Conservation (phyloP, 2,113 vertebrate genomes). For the Cyprinus carpio region DNA sequence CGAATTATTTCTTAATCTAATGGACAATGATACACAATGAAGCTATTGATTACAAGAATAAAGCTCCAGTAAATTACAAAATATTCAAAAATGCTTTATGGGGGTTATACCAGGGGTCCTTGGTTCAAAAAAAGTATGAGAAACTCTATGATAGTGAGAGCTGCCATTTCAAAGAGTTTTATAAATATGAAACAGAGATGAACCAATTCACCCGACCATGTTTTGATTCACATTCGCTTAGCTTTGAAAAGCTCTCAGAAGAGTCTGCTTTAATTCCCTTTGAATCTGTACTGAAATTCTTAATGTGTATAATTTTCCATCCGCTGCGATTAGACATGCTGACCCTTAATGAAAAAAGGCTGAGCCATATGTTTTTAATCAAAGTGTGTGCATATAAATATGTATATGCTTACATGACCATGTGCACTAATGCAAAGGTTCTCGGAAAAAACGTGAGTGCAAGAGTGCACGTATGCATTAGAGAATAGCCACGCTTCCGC, state of each 20-base stretch:
- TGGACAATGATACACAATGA: not conserved
- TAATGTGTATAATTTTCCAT: conserved; percentile 36
- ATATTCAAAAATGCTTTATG: not conserved
- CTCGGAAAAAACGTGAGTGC: not conserved
- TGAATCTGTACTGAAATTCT: conserved; percentile 28
- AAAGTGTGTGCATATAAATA: conserved; percentile 2
- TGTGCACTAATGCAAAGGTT: conserved; percentile 28
- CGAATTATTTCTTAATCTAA: no score
- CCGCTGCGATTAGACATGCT: conserved; percentile 10
- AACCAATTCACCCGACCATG: conserved; percentile 28
- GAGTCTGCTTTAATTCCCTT: conserved; percentile 1
- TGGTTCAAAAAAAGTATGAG: not conserved
- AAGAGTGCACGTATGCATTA: not conserved
- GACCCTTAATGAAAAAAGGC: not conserved
- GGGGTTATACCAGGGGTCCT: not conserved
- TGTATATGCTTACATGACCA: not conserved
- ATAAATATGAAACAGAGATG: conserved; percentile 8
- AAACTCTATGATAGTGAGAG: not conserved
- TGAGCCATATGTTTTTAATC: not conserved
- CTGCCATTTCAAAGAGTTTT: conserved; percentile 2
- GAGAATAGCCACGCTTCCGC: not conserved
- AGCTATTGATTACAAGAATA: not conserved
- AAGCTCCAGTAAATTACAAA: not conserved
- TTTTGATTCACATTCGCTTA: conserved; percentile 39
- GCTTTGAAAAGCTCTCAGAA: conserved; percentile 30